These are phyloP conservation scores for Salvelinus fontinalis DNA, from an alignment of 2,113 vertebrate genomes.

Conservation along the genomic window DNA sequence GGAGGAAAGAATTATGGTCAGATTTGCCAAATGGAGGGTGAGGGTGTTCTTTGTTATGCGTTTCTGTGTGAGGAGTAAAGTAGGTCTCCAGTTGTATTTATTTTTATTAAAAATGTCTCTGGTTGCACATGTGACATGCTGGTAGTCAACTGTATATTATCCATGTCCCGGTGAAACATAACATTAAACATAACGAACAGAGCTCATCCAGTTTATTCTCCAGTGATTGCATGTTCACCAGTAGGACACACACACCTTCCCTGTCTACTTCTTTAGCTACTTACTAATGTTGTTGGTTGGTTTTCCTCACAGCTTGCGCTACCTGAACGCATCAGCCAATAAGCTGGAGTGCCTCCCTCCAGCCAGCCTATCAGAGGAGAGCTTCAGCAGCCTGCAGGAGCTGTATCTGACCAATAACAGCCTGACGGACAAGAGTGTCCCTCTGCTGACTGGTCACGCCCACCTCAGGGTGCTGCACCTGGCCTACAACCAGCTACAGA, in stretches of 20 bases:
- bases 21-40: too few relatives aligned
- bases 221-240: too few relatives aligned
- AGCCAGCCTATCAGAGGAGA: conserved; percentile 88
- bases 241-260: background rate
- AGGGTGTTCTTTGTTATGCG: too few relatives aligned
- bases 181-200: too few relatives aligned
- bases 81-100: too few relatives aligned
- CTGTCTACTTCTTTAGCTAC: background rate
- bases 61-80: too few relatives aligned
- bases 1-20: too few relatives aligned
- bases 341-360: conserved; percentile 91
- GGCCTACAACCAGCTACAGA: conserved; percentile 93
- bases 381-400: conserved; percentile 88
- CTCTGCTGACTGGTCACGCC: conserved; percentile 85
- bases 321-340: conserved; percentile 94
- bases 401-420: conserved; percentile 92
- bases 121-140: too few relatives aligned
- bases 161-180: too few relatives aligned
- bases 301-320: conserved; percentile 79
- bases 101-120: too few relatives aligned
- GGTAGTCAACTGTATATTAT: too few relatives aligned
- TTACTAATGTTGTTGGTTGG: conserved; percentile 4
- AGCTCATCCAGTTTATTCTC: too few relatives aligned
- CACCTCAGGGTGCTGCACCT: conserved; percentile 91
- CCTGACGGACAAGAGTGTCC: conserved; percentile 90